Evolutionary conservation across 1,140 invertebrate genomes (phyloP).

Genomic region (Metopolophium dirhodum): DNA sequence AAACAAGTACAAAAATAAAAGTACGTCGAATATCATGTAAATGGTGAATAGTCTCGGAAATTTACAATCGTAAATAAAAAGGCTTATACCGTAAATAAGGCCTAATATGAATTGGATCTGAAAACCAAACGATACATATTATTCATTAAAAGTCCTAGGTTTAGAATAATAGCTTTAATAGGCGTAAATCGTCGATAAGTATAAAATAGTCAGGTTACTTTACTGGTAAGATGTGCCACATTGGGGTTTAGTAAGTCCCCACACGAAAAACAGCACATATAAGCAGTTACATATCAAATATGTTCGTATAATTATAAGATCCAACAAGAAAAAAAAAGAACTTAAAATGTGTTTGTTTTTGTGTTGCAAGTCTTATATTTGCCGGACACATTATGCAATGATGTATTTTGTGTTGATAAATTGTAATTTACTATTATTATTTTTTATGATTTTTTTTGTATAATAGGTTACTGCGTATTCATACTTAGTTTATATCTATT

Average conservation of each 20-base stretch:
- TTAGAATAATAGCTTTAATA: not conserved
- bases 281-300: no score
- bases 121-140: not conserved
- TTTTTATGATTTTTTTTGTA: not conserved
- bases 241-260: no score
- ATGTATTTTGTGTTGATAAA: not conserved
- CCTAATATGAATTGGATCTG: slow-evolving; percentile 59
- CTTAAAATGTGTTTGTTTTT: no score
- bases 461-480: not conserved
- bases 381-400: not conserved
- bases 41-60: slow-evolving; percentile 48
- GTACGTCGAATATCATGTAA: slow-evolving; percentile 55
- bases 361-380: no score
- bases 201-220: not conserved
- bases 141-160: not conserved
- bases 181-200: not conserved
- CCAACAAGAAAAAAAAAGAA: no score
- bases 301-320: no score
- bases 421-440: not conserved
- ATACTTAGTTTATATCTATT: not conserved
- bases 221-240: no score
- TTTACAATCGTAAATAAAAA: slow-evolving; percentile 54
- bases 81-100: slow-evolving; percentile 46
- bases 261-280: no score
- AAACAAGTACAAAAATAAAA: slow-evolving; percentile 58